Conservation (phyloP, 2,113 vertebrate genomes). For the Otis tarda region DNA sequence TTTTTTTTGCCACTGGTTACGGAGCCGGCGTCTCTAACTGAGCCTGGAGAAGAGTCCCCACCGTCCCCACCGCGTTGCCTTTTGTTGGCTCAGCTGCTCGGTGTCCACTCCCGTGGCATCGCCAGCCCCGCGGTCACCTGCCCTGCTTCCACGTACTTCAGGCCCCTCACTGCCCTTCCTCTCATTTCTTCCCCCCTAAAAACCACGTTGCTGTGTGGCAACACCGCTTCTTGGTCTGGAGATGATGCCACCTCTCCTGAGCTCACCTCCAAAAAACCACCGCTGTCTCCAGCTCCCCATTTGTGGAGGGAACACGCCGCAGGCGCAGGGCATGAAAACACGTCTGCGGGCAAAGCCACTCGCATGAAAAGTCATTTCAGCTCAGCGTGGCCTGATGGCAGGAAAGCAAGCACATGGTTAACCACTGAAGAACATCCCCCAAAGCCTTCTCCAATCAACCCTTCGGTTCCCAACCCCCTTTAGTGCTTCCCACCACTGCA, state of each 20-base stretch:
- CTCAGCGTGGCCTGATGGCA: neutral
- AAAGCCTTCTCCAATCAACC: neutral
- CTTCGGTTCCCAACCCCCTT: accelerated
- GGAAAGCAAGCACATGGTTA: neutral
- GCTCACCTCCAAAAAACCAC: neutral
- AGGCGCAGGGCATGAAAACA: neutral
- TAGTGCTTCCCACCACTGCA: neutral
- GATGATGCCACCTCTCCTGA: accelerated
- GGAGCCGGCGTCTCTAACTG: neutral
- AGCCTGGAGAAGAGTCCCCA: neutral
- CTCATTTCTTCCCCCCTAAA: neutral
- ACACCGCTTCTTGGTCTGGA: neutral
- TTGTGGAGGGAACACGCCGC: neutral
- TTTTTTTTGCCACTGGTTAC: neutral
- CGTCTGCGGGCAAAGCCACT: neutral
- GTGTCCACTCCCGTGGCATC: accelerated
- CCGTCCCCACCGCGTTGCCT: neutral
- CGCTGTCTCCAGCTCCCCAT: neutral
- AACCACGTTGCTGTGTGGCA: accelerated
- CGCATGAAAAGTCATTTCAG: neutral
- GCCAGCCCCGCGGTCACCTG: neutral
- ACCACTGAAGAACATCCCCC: neutral
- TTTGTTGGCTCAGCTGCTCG: neutral
- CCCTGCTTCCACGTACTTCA: accelerated
- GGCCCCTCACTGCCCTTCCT: neutral